phyloP scores from a whole-genome alignment of 2,797 vertebrate species.

The Phataginus tricuspis region DNA sequence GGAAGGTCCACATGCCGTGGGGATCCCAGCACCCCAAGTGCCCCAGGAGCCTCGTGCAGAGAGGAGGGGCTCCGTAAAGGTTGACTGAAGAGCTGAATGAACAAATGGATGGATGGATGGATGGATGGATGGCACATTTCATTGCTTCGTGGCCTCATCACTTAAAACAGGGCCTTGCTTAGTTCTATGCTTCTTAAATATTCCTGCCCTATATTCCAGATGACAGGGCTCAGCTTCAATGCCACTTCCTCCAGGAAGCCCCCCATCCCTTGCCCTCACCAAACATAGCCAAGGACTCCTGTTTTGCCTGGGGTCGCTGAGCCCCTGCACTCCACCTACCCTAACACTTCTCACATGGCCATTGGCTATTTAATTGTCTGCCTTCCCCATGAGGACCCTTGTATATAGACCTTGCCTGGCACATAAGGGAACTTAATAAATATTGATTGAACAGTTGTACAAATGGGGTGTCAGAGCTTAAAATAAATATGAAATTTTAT shows the following conservation, averaged over 20 bases:
- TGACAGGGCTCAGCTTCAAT: not conserved
- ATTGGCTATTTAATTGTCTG: not conserved
- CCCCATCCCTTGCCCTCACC: not conserved
- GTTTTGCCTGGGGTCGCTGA: not conserved
- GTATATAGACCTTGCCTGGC: not conserved
- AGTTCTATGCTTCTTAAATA: not conserved
- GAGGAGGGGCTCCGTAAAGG: not conserved
- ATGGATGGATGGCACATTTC: not conserved
- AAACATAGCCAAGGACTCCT: not conserved
- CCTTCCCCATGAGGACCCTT: not conserved
- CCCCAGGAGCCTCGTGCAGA: not conserved
- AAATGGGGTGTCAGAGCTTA: not conserved
- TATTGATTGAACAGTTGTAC: not conserved
- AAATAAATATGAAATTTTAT: not conserved
- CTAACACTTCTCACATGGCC: not conserved
- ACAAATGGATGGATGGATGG: not conserved
- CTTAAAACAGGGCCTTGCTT: not conserved
- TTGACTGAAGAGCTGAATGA: not conserved
- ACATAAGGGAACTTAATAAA: not conserved
- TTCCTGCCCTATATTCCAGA: not conserved
- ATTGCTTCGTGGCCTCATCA: not conserved
- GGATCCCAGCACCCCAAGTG: not conserved
- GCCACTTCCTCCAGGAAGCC: conserved; percentile 16
- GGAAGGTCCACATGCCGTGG: accelerated
- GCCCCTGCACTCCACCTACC: not conserved